A percentile compares a stretch with the other conserved stretches of the same genome.
These are phyloP conservation scores for Harmothoe impar DNA, from an alignment of 2,888 invertebrate genomes.

Conservation along the genomic window DNA sequence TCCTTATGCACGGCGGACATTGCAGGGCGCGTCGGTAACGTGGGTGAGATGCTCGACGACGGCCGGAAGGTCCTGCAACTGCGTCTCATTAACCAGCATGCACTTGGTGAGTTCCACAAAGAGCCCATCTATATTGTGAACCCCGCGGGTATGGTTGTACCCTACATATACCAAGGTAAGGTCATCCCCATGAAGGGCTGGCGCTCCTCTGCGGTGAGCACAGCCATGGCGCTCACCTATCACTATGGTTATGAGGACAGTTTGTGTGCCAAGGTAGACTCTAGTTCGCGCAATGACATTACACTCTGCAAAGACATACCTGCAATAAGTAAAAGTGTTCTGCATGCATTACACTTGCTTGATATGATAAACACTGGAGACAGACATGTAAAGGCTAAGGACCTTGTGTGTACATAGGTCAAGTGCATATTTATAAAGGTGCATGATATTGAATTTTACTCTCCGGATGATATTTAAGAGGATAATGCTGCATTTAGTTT, in stretches of 20 bases:
- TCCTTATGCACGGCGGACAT: background rate
- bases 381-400: background rate
- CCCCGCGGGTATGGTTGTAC: background rate
- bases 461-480: too few relatives aligned
- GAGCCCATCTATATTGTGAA: background rate
- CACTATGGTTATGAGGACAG: background rate
- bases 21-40: too few relatives aligned
- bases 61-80: background rate
- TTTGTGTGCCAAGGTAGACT: background rate
- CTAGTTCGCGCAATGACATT: background rate
- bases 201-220: background rate
- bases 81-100: slow-evolving; percentile 13
- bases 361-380: background rate
- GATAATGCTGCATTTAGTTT: too few relatives aligned
- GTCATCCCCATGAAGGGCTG: background rate
- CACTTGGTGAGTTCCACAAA: background rate
- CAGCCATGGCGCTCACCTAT: background rate
- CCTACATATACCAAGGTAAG: background rate
- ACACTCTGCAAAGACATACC: slow-evolving; percentile 13
- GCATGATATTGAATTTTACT: too few relatives aligned
- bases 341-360: background rate
- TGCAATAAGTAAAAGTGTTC: background rate
- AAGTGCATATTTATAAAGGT: too few relatives aligned
- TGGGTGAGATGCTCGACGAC: background rate
- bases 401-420: background rate